A percentile compares a stretch with the other conserved stretches of the same genome.
These are phyloP conservation scores for Datnioides undecimradiatus DNA, from an alignment of 2,113 vertebrate genomes.

Conservation along the genomic window DNA sequence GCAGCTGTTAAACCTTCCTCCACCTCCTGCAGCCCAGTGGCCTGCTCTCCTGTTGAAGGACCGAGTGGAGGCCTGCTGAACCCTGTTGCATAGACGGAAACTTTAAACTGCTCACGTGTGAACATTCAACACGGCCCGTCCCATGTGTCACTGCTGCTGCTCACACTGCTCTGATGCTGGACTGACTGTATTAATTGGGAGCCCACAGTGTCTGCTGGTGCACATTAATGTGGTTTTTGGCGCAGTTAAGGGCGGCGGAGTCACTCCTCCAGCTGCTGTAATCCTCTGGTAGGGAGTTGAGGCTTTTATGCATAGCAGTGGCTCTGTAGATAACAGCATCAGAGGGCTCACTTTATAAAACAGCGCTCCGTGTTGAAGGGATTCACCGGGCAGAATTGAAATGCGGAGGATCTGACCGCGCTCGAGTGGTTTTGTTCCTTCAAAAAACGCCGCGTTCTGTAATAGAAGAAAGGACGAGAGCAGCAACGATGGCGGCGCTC, in stretches of 20 bases:
- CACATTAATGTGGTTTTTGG: constrained; percentile 2
- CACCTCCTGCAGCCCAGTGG: too few species aligned
- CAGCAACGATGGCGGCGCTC: constrained; percentile 2
- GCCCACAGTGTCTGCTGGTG: neutral
- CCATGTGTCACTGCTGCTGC: too few species aligned
- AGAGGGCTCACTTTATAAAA: constrained; percentile 48
- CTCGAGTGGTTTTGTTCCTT: constrained; percentile 37
- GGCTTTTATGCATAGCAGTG: constrained; percentile 26
- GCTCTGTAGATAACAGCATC: constrained; percentile 51
- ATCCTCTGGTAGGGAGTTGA: constrained; percentile 25
- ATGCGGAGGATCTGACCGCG: constrained; percentile 29
- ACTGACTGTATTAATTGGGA: neutral
- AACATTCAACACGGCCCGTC: too few species aligned
- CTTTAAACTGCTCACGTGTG: too few species aligned
- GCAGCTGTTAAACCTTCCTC: too few species aligned
- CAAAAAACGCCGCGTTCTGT: constrained; percentile 26
- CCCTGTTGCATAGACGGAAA: too few species aligned
- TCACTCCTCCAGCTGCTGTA: constrained; percentile 12
- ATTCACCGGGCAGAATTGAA: constrained; percentile 28
- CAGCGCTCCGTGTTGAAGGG: constrained; percentile 23
- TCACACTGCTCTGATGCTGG: too few species aligned
- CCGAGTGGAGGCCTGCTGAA: too few species aligned
- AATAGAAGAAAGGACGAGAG: constrained; percentile 35
- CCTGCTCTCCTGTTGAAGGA: too few species aligned
- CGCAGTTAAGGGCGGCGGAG: constrained; percentile 11